Percentiles rank a stretch among this genome's conserved stretches.
Conservation (phyloP, 2,888 invertebrate species). For the Patella depressa region DNA sequence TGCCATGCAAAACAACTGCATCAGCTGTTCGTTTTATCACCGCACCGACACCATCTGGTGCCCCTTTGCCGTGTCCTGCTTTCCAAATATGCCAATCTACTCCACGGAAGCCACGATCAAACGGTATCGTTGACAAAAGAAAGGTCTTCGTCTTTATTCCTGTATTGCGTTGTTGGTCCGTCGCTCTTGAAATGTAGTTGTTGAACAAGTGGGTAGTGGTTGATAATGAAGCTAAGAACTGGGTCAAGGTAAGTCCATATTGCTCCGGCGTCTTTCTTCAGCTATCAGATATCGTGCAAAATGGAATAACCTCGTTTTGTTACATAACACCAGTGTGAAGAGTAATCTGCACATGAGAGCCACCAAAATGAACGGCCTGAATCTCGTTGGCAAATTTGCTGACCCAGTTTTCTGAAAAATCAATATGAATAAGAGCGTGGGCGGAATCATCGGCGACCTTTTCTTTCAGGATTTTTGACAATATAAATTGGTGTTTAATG, state of each 20-base stretch:
- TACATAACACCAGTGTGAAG: conserved; percentile 69
- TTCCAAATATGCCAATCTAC: conserved; percentile 64
- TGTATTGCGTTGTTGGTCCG: conserved; percentile 66
- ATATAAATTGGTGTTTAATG: no score
- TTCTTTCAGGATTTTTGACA: no score
- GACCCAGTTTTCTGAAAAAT: conserved; percentile 69
- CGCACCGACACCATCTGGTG: conserved; percentile 63
- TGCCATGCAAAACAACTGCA: conserved; percentile 31
- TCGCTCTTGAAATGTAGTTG: conserved; percentile 58
- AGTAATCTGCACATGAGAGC: conserved; percentile 56
- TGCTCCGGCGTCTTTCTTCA: conserved; percentile 58
- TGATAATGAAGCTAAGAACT: conserved; percentile 34
- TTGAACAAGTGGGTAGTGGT: conserved; percentile 16
- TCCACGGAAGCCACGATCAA: conserved; percentile 46
- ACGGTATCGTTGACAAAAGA: conserved; percentile 29
- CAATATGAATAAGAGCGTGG: conserved; percentile 51
- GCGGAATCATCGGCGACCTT: no score
- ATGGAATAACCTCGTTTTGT: conserved; percentile 16
- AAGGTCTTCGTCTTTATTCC: conserved; percentile 68
- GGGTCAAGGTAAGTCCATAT: conserved; percentile 69
- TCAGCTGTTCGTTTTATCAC: conserved; percentile 59
- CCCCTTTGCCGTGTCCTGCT: conserved; percentile 65
- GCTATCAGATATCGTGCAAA: conserved; percentile 62
- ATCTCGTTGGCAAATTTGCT: conserved; percentile 65
- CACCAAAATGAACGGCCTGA: conserved; percentile 62